phyloP scores from a whole-genome alignment of 37 sponge, comb jelly and placozoan species.

The Diacarnus erythraeanus region DNA sequence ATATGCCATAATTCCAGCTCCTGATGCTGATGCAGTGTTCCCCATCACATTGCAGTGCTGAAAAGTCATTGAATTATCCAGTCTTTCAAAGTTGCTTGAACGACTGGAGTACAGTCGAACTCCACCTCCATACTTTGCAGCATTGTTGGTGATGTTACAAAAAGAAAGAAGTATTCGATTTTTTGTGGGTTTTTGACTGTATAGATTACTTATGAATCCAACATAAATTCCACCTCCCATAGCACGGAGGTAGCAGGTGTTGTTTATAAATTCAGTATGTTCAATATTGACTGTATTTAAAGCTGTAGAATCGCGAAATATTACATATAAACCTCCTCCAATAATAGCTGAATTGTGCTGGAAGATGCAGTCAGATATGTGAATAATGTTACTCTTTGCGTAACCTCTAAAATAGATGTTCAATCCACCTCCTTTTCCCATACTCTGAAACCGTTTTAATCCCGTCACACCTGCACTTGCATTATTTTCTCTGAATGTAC shows the following conservation, averaged over 20 bases:
- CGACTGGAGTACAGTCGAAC: neutral
- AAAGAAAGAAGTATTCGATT: neutral
- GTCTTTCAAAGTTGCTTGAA: neutral
- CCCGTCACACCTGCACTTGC: too few species aligned
- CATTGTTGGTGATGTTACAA: neutral
- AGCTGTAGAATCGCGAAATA: neutral
- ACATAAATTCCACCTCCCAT: neutral
- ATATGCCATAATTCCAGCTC: too few species aligned
- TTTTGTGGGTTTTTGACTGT: neutral
- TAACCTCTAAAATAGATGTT: slow-evolving; percentile 26
- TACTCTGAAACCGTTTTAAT: neutral
- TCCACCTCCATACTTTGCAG: neutral
- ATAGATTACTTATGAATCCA: neutral
- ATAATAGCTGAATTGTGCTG: slow-evolving; percentile 35
- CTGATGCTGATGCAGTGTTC: neutral
- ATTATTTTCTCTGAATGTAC: slow-evolving; percentile 39
- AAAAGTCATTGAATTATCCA: slow-evolving; percentile 4
- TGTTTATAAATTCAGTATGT: neutral
- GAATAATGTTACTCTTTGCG: slow-evolving; percentile 16
- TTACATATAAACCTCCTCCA: slow-evolving; percentile 41
- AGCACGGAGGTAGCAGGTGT: neutral
- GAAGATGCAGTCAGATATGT: slow-evolving; percentile 18
- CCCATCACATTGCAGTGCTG: neutral
- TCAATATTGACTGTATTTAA: neutral
- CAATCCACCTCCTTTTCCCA: slow-evolving; percentile 55